These are phyloP conservation scores for Scaptodrosophila latifasciaeformis DNA, from an alignment of 2,888 invertebrate species.

Conservation along the genomic window DNA sequence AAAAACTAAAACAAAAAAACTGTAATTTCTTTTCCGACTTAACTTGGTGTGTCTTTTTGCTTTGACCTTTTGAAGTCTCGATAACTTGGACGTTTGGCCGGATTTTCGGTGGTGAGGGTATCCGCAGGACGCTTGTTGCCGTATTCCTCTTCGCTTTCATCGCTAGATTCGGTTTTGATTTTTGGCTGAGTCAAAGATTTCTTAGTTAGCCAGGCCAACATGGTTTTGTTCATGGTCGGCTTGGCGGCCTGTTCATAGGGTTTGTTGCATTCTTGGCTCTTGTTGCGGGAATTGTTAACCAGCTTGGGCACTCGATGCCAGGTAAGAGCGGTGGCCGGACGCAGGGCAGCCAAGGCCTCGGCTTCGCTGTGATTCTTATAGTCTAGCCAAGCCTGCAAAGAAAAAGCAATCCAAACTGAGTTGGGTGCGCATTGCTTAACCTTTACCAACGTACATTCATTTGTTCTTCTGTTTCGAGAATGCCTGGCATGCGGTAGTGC, in stretches of 20 bases:
- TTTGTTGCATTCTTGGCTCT: constrained; percentile 79
- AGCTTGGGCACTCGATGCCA: constrained; percentile 83
- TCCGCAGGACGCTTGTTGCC: constrained; percentile 6
- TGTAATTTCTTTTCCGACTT: background rate
- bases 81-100: constrained; percentile 41
- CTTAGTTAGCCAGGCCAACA: constrained; percentile 67
- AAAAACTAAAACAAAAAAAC: background rate
- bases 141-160: constrained; percentile 18
- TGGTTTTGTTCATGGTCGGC: constrained; percentile 51
- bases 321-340: constrained; percentile 76
- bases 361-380: constrained; percentile 76
- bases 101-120: constrained; percentile 22
- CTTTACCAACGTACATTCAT: constrained; percentile 76
- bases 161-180: constrained; percentile 21
- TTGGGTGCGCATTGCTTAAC: background rate
- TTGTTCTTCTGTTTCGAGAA: constrained; percentile 81
- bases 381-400: constrained; percentile 81
- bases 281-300: constrained; percentile 85
- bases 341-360: constrained; percentile 76
- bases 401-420: background rate
- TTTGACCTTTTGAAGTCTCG: constrained; percentile 23
- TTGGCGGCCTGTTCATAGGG: constrained; percentile 66
- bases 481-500: constrained; percentile 88
- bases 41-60: no score
- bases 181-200: no score